Evolutionary conservation across 1,140 invertebrate species (phyloP), one percentile per base, ranked within the genome.

Genomic region (Micrasema minimum): DNA sequence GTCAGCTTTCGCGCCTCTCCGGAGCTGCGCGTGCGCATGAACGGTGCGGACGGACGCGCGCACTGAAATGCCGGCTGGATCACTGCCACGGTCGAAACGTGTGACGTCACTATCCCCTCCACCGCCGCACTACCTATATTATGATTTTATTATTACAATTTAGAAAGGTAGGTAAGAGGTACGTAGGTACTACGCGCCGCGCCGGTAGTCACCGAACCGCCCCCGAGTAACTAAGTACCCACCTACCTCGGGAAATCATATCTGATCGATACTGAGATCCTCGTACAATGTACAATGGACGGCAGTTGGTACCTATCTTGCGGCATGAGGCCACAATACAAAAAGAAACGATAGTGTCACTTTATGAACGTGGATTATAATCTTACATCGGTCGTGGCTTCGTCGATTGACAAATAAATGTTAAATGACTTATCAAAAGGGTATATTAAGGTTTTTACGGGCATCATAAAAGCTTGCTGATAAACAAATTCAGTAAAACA

Each of bases 1-100:
- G 59, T 48, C 22, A 26, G 62, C 35, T 55, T 35, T 50, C 46
- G 53, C 64, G 70, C 41, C 38, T 20, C 64, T 50, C 45, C 59
- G 59, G 59, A 67, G 45, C 66, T 48, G 38, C 59, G 48, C 46
- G 50, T 46, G 61, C 46, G 59, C 66, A 61, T 31, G 66, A 26
- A 41, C 64, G 50, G 57, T 23, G 45, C 55, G 43, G 50, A 35
- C 71, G 66, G 41, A 23, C 59, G 41, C 57, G 66, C 68, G 64
- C 72, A 69, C 64, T 55, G 46, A 45, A 72, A 59, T 65, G 66
- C 41, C 66, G 71, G 38, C 59, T 64, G 23, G 57, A 55, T 46
- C 57, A 69, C 66, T 68, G 71, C 46, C 71, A 65, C 35, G 41
- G 65, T 37, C 68, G 57, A 45, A 41, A 22, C 38, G 59, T 66